These are phyloP conservation scores for Lamprotornis superbus DNA, from an alignment of 2,113 vertebrate genomes.

Conservation along the genomic window DNA sequence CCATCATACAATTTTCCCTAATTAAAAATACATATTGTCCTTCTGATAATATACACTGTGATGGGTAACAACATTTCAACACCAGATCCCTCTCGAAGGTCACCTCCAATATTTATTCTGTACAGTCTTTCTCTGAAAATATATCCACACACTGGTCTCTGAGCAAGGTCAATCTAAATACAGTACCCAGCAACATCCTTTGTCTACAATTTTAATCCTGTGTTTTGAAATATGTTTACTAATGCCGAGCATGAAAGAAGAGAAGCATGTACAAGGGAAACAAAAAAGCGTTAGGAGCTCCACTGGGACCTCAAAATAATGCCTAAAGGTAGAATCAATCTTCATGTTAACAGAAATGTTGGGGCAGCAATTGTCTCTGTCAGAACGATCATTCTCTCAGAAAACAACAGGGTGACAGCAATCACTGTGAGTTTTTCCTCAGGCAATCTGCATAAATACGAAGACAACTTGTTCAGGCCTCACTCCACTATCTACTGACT, in stretches of 20 bases:
- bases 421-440: neutral
- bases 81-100: neutral
- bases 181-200: neutral
- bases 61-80: neutral
- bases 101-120: neutral
- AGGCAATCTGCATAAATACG: neutral
- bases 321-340: neutral
- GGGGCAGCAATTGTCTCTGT: neutral
- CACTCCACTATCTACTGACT: neutral
- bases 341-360: neutral
- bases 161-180: neutral
- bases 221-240: neutral
- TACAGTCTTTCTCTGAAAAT: neutral
- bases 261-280: neutral
- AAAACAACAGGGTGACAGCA: neutral
- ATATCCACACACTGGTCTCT: neutral
- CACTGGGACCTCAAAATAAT: neutral
- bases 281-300: neutral
- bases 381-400: neutral
- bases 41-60: neutral
- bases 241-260: neutral
- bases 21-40: neutral
- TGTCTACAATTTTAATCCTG: neutral
- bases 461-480: neutral
- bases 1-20: neutral